Evolutionary conservation across 1,140 invertebrate species (phyloP).

Genomic region (Aricia agestis): DNA sequence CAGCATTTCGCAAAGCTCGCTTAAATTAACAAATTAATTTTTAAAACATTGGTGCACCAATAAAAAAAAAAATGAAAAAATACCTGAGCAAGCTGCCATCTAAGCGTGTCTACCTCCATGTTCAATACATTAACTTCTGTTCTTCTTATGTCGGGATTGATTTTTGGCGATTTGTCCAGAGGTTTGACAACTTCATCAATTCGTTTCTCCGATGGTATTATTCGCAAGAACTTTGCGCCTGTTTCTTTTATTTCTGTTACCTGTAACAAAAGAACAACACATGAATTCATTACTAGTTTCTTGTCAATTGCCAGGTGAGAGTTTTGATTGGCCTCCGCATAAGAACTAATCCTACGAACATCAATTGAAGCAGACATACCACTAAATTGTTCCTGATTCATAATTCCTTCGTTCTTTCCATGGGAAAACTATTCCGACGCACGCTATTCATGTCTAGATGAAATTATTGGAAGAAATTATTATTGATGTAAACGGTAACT

Average conservation of each 20-base stretch:
- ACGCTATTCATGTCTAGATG: slow-evolving; percentile 13
- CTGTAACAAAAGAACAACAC: slow-evolving; percentile 46
- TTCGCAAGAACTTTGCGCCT: slow-evolving; percentile 57
- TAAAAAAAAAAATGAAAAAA: slow-evolving; percentile 19
- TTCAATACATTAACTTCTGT: slow-evolving; percentile 82
- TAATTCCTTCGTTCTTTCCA: slow-evolving; percentile 19
- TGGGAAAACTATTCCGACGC: slow-evolving; percentile 26
- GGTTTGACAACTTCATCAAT: slow-evolving; percentile 45
- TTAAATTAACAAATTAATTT: slow-evolving; percentile 28
- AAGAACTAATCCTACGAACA: not conserved
- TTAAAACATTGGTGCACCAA: slow-evolving; percentile 50
- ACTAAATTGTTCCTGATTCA: slow-evolving; percentile 35
- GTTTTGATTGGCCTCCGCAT: not conserved
- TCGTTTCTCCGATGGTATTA: slow-evolving; percentile 38
- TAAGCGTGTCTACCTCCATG: slow-evolving; percentile 85
- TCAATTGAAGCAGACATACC: slow-evolving; percentile 33
- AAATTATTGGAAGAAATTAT: slow-evolving; percentile 1
- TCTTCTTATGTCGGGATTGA: slow-evolving; percentile 41
- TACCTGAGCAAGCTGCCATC: slow-evolving; percentile 90
- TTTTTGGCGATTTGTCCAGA: slow-evolving; percentile 39
- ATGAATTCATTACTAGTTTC: not conserved
- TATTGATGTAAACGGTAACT: not conserved
- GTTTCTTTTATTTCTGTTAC: slow-evolving; percentile 62
- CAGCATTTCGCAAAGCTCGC: slow-evolving; percentile 27
- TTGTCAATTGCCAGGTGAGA: not conserved